phyloP scores from a whole-genome alignment of 2,113 vertebrate genomes.

The Rhabdornis inornatus region DNA sequence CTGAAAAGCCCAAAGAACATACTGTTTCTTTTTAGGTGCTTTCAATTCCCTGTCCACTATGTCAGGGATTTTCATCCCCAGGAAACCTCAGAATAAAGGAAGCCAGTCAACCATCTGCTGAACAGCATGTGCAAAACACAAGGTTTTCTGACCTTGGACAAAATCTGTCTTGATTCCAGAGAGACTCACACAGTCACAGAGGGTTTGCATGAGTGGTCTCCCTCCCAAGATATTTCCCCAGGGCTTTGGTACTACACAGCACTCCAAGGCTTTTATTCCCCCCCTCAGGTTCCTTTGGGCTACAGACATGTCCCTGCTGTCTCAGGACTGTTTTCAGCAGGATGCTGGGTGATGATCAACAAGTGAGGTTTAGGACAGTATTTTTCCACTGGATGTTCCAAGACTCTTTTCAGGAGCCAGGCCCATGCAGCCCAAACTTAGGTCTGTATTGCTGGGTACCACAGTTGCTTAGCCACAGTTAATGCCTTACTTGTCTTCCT shows the following conservation, averaged over 20 bases:
- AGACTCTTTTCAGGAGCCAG: neutral
- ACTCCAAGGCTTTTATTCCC: neutral
- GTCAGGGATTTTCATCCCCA: neutral
- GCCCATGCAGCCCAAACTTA: neutral
- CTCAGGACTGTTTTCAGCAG: neutral
- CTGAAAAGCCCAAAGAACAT: neutral
- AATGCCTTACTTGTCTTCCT: neutral
- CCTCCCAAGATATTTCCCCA: neutral
- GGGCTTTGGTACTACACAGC: neutral
- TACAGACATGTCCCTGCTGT: neutral
- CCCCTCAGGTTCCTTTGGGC: neutral
- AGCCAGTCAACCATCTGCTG: neutral
- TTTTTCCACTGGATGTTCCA: neutral
- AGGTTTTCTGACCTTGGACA: neutral
- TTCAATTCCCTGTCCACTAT: neutral
- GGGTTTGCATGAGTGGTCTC: neutral
- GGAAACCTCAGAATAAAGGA: neutral
- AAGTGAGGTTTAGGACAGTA: neutral
- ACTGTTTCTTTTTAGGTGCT: neutral
- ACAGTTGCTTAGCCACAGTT: neutral
- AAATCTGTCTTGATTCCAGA: neutral
- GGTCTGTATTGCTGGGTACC: neutral
- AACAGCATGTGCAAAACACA: neutral
- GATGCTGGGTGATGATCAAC: neutral
- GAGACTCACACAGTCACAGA: neutral